These are phyloP conservation scores for Syngnathus typhle DNA, from an alignment of 2,113 vertebrate genomes.

Conservation along the genomic window DNA sequence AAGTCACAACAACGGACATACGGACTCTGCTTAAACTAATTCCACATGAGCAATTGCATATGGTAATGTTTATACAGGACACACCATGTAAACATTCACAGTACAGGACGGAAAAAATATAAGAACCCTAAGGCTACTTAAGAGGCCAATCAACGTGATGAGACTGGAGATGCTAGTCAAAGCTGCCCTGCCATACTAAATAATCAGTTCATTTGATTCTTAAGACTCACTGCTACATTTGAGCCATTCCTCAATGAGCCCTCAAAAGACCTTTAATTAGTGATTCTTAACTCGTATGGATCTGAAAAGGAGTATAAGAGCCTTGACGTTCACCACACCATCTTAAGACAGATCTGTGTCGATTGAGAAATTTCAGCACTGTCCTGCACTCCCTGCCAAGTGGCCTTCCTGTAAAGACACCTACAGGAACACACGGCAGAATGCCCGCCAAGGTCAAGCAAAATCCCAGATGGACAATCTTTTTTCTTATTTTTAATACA, in stretches of 20 bases:
- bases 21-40: neutral
- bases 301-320: neutral
- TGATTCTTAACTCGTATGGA: neutral
- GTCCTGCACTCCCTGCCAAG: neutral
- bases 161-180: neutral
- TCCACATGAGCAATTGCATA: neutral
- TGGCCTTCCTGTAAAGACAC: neutral
- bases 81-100: neutral
- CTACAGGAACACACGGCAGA: neutral
- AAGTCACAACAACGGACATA: neutral
- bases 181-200: neutral
- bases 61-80: neutral
- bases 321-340: neutral
- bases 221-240: neutral
- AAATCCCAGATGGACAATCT: neutral
- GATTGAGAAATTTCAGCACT: neutral
- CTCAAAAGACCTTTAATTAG: neutral
- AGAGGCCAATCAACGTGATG: neutral
- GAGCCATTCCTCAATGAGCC: neutral
- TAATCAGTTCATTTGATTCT: neutral
- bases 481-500: neutral
- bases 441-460: neutral
- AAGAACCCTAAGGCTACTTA: neutral
- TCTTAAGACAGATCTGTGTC: neutral
- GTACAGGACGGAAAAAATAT: neutral